Base-by-base conservation (phyloP, 2,797 vertebrate species). In the Chromis chromis region DNA sequence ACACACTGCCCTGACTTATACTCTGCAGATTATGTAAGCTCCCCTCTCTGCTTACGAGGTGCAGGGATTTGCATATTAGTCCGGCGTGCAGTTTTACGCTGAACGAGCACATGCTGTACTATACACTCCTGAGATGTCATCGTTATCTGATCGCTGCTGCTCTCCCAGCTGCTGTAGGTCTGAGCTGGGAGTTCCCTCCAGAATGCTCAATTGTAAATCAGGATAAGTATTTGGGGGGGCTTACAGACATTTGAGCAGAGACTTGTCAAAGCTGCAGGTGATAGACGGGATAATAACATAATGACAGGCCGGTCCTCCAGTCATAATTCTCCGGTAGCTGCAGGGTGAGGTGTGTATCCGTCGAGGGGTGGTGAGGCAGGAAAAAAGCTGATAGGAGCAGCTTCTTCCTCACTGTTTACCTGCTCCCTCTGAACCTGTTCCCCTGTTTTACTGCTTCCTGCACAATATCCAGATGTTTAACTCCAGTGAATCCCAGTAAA, bases 261-360 rank as follows among this genome's bases (percentile, higher is more conserved):
- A 62, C 75, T 57, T 61, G 71, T 79, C 65, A 77, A 78, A 62
- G 55, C 74, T 54, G 19, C 27, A 9, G n/a, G 78, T 12, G 1
- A 65, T 14, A 62, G 27, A 79, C 61, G 44, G 58, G 76, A 81
- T 83, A 83, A 85, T 81, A 65, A 71, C 73, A 73, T 83, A 83
- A 86, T 87, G 63, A 88, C 65, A 88, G 70, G 49, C 54, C 19
- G 55, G 70, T 76, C 65, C 66, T 65, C 10, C 25, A 80, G 56
- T 79, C 36, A 71, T 78, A 77, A 79, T 71, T 61, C 74, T 65
- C 11, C 10, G 0, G 33, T 69, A 10, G 81, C 86, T 78, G 60
- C 12, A 2, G 74, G 86, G 65, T 57, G 31, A 81, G 81, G 75
- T 84, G 75, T 65, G 57, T 40, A 40, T 64, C 71, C 67, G 48